phyloP scores from a whole-genome alignment of 2,113 vertebrate genomes.

The Cairina moschata region DNA sequence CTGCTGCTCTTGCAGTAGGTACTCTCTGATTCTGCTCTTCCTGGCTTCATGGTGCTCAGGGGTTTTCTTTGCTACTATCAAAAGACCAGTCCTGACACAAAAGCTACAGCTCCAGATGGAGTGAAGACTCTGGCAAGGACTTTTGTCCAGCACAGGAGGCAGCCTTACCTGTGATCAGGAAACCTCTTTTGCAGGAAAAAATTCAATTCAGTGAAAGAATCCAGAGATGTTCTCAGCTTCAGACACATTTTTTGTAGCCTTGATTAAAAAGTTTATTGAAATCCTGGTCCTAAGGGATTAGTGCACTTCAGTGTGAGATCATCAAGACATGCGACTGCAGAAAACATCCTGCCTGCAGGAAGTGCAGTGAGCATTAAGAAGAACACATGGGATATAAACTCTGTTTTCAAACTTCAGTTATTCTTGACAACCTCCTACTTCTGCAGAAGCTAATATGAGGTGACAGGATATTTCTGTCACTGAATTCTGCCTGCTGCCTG shows the following conservation, averaged over 20 bases:
- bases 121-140: neutral
- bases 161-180: neutral
- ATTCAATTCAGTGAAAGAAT: neutral
- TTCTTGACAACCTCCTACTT: constrained; percentile 3
- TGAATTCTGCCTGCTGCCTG: neutral
- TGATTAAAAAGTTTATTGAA: constrained; percentile 1
- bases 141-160: constrained; percentile 42
- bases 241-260: neutral
- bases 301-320: neutral
- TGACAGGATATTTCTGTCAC: constrained; percentile 16
- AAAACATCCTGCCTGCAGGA: neutral
- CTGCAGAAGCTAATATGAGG: neutral
- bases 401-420: neutral
- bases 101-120: constrained; percentile 15
- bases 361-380: neutral
- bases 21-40: constrained; percentile 11
- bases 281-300: neutral
- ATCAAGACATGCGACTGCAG: neutral
- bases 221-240: neutral
- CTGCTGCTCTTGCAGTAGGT: neutral
- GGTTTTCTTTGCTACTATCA: constrained; percentile 35
- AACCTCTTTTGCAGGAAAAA: neutral
- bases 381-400: neutral
- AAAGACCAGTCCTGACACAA: neutral
- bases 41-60: neutral